A percentile compares a stretch with the other conserved stretches of the same genome.
Conservation (phyloP, 2,113 vertebrate genomes). For the Corapipo altera region DNA sequence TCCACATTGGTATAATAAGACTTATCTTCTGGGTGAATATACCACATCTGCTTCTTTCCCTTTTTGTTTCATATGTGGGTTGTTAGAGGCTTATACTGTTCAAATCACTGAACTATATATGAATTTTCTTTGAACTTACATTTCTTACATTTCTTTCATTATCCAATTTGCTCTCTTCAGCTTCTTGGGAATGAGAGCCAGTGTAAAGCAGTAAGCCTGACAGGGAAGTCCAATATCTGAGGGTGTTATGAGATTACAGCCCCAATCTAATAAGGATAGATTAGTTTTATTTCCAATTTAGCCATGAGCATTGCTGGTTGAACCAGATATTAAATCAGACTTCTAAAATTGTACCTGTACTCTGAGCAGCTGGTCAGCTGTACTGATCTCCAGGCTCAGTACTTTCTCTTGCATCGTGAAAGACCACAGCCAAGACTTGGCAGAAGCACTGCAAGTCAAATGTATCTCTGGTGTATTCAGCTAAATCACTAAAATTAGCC, state of each 20-base stretch:
- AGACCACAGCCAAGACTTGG: neutral
- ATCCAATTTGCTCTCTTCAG: neutral
- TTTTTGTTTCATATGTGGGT: neutral
- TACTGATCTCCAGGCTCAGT: neutral
- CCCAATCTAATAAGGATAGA: constrained; percentile 68
- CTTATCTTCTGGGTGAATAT: neutral
- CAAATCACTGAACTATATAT: neutral
- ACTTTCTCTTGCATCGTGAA: constrained; percentile 9
- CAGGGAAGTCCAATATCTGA: constrained; percentile 63
- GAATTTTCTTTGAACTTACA: constrained; percentile 45
- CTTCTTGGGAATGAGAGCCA: constrained; percentile 35
- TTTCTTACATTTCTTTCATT: constrained; percentile 5
- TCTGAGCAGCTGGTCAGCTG: constrained; percentile 15
- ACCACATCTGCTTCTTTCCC: neutral
- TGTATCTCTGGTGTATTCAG: neutral
- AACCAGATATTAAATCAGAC: constrained; percentile 60
- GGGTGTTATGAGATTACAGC: constrained; percentile 52
- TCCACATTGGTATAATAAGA: neutral
- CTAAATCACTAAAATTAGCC: neutral
- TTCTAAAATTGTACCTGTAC: constrained; percentile 29
- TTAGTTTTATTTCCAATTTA: constrained; percentile 66
- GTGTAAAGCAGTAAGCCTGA: constrained; percentile 35
- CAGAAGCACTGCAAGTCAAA: neutral
- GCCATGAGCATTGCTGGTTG: constrained; percentile 33
- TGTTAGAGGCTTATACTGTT: neutral